Percentiles rank a stretch among this genome's conserved stretches.
Conservation (phyloP, 2,888 invertebrate species). For the Ephialtes manifestator region DNA sequence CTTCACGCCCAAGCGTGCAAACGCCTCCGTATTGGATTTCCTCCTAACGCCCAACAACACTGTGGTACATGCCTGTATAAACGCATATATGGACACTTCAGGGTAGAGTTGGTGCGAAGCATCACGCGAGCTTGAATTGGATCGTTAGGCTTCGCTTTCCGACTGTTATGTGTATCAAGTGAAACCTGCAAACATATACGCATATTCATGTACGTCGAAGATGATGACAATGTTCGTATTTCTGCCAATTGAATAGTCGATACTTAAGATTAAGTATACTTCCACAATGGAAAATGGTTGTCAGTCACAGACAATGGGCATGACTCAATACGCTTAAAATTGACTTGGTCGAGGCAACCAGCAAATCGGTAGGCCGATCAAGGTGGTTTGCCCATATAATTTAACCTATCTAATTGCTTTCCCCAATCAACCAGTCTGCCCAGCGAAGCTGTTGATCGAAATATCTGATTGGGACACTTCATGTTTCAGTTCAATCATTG, state of each 20-base stretch:
- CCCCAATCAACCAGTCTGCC: too few relatives aligned
- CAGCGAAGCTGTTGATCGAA: too few relatives aligned
- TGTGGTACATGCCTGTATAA: background rate
- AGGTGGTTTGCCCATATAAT: too few relatives aligned
- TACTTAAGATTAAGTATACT: constrained; percentile 8
- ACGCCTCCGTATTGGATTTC: constrained; percentile 31
- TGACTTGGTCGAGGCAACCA: too few relatives aligned
- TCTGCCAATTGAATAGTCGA: constrained; percentile 11
- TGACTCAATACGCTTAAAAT: too few relatives aligned
- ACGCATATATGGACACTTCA: constrained; percentile 17
- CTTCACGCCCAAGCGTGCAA: constrained; percentile 29
- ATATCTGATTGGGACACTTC: too few relatives aligned
- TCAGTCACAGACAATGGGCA: too few relatives aligned
- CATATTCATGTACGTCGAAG: background rate
- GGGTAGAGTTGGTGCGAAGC: constrained; percentile 6
- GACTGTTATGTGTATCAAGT: constrained; percentile 4
- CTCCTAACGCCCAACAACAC: constrained; percentile 4
- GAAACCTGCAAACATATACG: background rate
- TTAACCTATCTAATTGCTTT: too few relatives aligned
- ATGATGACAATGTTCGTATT: constrained; percentile 1
- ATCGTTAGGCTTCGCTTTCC: constrained; percentile 4
- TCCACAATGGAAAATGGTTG: too few relatives aligned
- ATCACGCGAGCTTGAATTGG: constrained; percentile 26
- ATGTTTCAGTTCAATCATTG: too few relatives aligned
- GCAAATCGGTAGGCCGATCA: too few relatives aligned